Evolutionary conservation across 2,113 vertebrate species (phyloP), one percentile per base, ranked within the genome.

Genomic region (Melierax canorus): DNA sequence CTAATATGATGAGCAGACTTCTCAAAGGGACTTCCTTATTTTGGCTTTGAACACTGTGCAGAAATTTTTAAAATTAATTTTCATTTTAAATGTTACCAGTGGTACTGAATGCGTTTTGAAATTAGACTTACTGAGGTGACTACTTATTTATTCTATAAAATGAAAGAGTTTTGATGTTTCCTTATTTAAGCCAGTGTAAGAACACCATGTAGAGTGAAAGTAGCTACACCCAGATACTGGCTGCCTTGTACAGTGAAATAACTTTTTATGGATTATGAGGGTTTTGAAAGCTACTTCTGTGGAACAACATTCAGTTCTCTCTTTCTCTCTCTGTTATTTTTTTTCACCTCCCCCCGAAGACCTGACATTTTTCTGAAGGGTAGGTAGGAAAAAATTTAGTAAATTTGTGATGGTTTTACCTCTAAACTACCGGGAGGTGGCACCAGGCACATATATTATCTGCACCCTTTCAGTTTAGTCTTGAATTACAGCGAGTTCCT

Each of bases 381-480:
- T 45, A 30, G 2, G 1, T 10, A 13, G 18, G 32, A 12, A 36
- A 46, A 66, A 38, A 53, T 1, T 11, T 41, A 46, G 11, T 7
- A 26, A 24, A 27, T 20, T 86, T 81, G 22, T 29, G 43, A 10
- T 69, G 26, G 48, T 32, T 94, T 91, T 94, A 19, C 26, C 62
- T 27, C 41, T 20, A 13, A 79, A 15, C 13, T 66, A 63, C 97
- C 98, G 83, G 82, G 46, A 97, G 98, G 89, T 97, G 98, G 97
- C 97, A 96, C 50, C 92, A 55, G 45, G 79, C 93, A 43, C 86
- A 68, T 22, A 45, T 3, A 1, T 79, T 88, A 94, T 66, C 50
- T 39, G 8, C 32, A 4, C 6, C 36, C 11, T 32, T 45, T 77
- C 63, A 5, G 9, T 68, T 93, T 27, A 4, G 6, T 20, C 9